A percentile compares a stretch with the other conserved stretches of the same genome.
Conservation (phyloP, 2,888 invertebrate species). For the Pelosia muscerda region DNA sequence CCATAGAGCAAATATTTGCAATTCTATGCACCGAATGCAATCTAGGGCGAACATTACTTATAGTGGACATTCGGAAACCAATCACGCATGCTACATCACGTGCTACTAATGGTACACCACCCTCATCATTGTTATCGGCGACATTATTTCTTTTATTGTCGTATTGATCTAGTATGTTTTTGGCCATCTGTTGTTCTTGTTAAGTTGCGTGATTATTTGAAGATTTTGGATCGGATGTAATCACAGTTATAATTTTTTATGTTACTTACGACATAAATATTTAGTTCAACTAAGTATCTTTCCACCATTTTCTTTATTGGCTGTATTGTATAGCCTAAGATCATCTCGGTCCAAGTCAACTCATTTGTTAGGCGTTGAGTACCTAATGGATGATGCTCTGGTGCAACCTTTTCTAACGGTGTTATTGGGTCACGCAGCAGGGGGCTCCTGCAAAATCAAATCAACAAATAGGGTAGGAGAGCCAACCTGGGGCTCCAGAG, state of each 20-base stretch:
- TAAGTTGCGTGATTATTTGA: neutral
- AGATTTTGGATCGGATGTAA: neutral
- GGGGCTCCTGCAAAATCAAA: no score
- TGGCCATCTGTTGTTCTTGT: slow-evolving; percentile 15
- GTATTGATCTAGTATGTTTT: slow-evolving; percentile 41
- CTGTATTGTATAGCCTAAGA: no score
- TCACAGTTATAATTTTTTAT: neutral
- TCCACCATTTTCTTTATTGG: no score
- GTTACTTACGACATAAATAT: no score
- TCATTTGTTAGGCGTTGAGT: no score
- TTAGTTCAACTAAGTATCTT: no score
- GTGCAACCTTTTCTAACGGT: no score
- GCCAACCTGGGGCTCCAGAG: no score
- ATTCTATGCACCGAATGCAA: slow-evolving; percentile 54
- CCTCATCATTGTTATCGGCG: slow-evolving; percentile 56
- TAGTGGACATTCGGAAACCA: slow-evolving; percentile 58
- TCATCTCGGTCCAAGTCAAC: no score
- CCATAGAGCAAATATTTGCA: slow-evolving; percentile 42
- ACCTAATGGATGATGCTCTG: no score
- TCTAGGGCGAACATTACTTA: slow-evolving; percentile 52
- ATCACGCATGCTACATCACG: slow-evolving; percentile 76
- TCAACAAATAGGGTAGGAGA: no score
- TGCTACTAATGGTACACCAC: slow-evolving; percentile 69
- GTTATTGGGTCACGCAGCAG: no score
- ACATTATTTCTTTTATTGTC: slow-evolving; percentile 51